Base-by-base conservation (phyloP, 2,113 vertebrate species). In the Clarias gariepinus region DNA sequence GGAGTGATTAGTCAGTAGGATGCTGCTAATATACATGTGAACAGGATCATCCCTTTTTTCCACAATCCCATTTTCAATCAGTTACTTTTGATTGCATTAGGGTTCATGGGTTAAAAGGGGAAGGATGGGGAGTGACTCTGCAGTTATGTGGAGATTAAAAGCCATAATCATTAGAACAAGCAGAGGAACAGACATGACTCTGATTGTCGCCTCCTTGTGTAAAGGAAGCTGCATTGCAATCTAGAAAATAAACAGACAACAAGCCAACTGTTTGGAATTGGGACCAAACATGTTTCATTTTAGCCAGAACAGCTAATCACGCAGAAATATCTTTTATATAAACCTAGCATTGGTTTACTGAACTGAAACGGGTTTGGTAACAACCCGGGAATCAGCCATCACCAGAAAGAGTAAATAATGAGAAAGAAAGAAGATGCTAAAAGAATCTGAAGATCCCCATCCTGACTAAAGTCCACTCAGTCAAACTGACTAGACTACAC, bases 401-500 rank as follows among this genome's bases (percentile, higher is more conserved):
- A 86, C 83, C 81, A 84, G 92, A 55, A 74, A 89, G 91, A 88
- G 21, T 63, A 55, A 87, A 81, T 69, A 92, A 89, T 90, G 60
- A 90, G 85, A 90, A 91, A 89, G 6, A 80, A 80, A n/a, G 41
- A 55, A 18, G 0, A 10, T n/a, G 64, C 41, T 87, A 47, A 58
- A 85, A 36, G 28, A 33, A 58, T 80, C 30, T 90, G 88, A 93
- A 91, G 91, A 92, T 88, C 84, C 93, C 90, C 88, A 92, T 91
- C 91, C 93, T 90, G 92, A 85, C 93, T 92, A 92, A 87, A 90
- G 91, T 92, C 87, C 94, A 91, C 90, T 92, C 92, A 91, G 90
- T 92, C 93, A 95, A 95, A 95, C 93, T 92, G 90, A 92, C 88
- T 93, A 91, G 92, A 94, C 89, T 91, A 92, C 92, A 93, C 63